phyloP scores from a whole-genome alignment of 2,888 invertebrate species.

The Globia sparganii region DNA sequence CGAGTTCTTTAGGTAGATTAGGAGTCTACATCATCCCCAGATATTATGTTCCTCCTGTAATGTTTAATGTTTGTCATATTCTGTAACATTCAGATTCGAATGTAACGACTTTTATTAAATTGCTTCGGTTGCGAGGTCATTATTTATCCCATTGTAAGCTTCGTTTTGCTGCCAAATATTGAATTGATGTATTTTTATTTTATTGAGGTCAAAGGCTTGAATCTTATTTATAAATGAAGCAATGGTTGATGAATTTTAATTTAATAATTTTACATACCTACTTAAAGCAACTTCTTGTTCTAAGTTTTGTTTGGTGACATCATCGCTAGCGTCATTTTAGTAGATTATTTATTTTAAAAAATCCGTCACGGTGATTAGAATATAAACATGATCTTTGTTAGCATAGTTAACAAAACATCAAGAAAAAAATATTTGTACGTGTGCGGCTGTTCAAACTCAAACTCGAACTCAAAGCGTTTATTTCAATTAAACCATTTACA shows the following conservation, averaged over 20 bases:
- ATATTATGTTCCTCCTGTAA: not conserved
- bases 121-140: slow-evolving; percentile 11
- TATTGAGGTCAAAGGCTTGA: slow-evolving; percentile 21
- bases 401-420: not conserved
- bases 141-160: slow-evolving; percentile 24
- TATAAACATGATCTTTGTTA: slow-evolving; percentile 25
- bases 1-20: not conserved
- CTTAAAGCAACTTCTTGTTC: slow-evolving; percentile 2
- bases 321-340: slow-evolving; percentile 40
- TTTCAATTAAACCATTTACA: not conserved
- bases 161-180: slow-evolving; percentile 36
- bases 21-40: not conserved
- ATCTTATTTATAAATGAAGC: slow-evolving; percentile 7
- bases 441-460: not conserved
- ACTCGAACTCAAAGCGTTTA: not conserved
- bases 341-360: slow-evolving; percentile 15
- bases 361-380: slow-evolving; percentile 36
- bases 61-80: not conserved
- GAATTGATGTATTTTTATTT: slow-evolving; percentile 9
- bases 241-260: slow-evolving; percentile 11
- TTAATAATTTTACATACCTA: not conserved
- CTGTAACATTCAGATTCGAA: slow-evolving; percentile 13
- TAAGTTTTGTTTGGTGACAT: slow-evolving; percentile 23
- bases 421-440: not conserved
- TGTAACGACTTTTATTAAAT: slow-evolving; percentile 11